These are phyloP conservation scores for Anastatus disparis DNA, from an alignment of 1,140 invertebrate species.

Conservation along the genomic window DNA sequence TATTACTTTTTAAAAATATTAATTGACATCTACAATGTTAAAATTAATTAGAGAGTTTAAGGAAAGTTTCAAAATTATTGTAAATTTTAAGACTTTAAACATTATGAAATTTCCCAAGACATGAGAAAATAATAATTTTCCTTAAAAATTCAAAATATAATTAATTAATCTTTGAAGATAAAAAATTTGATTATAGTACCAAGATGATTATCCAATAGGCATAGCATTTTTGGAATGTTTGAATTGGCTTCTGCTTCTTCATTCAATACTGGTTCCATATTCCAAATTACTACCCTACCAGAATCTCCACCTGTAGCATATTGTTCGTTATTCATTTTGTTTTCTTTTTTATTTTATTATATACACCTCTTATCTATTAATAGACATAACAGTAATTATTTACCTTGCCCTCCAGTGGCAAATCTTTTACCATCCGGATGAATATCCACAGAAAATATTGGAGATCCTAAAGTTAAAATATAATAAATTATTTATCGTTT, in stretches of 20 bases:
- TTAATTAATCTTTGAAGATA: constrained; percentile 23
- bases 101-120: too few relatives aligned
- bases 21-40: too few relatives aligned
- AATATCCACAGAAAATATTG: constrained; percentile 97
- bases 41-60: too few relatives aligned
- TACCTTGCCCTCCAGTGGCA: constrained; percentile 93
- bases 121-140: neutral
- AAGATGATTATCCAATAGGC: constrained; percentile 94
- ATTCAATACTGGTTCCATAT: constrained; percentile 85
- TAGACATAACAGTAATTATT: neutral
- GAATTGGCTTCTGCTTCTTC: constrained; percentile 81
- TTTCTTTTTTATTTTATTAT: too few relatives aligned
- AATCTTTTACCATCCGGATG: constrained; percentile 94
- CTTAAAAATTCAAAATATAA: neutral
- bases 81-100: too few relatives aligned
- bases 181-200: constrained; percentile 68
- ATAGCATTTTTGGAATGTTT: constrained; percentile 90
- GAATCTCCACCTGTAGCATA: constrained; percentile 76
- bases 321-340: neutral
- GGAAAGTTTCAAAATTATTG: neutral
- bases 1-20: too few relatives aligned
- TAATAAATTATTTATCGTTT: neutral
- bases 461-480: constrained; percentile 74
- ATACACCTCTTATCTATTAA: too few relatives aligned
- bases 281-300: constrained; percentile 94